A percentile compares a stretch with the other conserved stretches of the same genome.
Evolutionary conservation across 2,888 invertebrate species (phyloP).

Genomic region (Sesamia inferens): DNA sequence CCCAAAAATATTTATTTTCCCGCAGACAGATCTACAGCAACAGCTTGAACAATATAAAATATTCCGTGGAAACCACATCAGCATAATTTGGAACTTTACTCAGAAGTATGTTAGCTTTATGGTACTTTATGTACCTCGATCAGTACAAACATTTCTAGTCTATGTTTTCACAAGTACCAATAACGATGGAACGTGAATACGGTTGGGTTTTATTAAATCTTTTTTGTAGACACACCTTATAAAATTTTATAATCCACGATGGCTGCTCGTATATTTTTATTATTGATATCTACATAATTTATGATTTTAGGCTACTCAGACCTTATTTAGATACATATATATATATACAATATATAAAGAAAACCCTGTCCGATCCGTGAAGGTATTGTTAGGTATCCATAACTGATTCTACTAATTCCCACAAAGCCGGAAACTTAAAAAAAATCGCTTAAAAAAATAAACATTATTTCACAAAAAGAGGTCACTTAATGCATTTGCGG

Average conservation of each 20-base stretch:
- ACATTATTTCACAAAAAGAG: too few species aligned
- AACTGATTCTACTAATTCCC: too few species aligned
- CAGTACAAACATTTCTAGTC: slow-evolving; percentile 5
- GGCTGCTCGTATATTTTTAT: slow-evolving; percentile 42
- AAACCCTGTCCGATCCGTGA: too few species aligned
- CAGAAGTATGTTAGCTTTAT: not conserved
- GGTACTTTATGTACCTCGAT: not conserved
- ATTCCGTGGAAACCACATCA: slow-evolving; percentile 6
- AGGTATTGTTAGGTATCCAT: too few species aligned
- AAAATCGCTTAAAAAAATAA: too few species aligned
- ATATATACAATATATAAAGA: too few species aligned
- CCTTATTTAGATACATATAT: not conserved
- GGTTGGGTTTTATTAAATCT: slow-evolving; percentile 45
- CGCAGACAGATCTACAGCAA: too few species aligned
- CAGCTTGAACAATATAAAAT: not conserved
- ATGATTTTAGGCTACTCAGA: slow-evolving; percentile 21
- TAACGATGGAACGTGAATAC: slow-evolving; percentile 46
- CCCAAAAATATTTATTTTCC: not conserved
- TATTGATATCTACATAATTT: slow-evolving; percentile 39
- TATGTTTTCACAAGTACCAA: slow-evolving; percentile 16
- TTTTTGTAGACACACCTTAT: slow-evolving; percentile 55
- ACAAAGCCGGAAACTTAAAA: too few species aligned
- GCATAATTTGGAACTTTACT: slow-evolving; percentile 8
- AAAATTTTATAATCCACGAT: slow-evolving; percentile 51
- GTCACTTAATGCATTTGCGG: too few species aligned